Evolutionary conservation across 35 echinoderm and acorn worm genomes (phyloP), one percentile per base, ranked within the genome.

Genomic region (Patiria miniata): DNA sequence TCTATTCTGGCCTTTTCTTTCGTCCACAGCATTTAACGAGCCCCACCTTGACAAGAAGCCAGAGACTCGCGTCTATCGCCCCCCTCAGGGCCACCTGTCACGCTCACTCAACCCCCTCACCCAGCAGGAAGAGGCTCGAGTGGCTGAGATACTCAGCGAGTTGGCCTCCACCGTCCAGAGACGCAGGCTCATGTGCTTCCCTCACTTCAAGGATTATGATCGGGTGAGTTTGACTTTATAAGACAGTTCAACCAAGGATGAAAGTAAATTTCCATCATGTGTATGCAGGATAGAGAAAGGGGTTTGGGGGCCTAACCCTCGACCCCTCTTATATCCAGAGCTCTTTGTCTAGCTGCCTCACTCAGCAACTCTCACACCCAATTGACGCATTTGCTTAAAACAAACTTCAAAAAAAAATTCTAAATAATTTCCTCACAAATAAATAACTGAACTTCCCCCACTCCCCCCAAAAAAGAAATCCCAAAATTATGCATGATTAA

Each of bases 41-140:
- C 95, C 95, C 8, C 80, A 97, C 37, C 85, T 97, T 50, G 95
- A 97, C 61, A 97, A 94, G 89, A 97, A 97, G 8, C 95, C 95
- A 40, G 60, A 86, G 39, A 82, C 87, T 29, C 88, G 93, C 12
- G 91, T 97, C 51, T 85, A 91, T 36, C 83, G 95, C 8, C 95
- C 95, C 5, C 95, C 92, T 28, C 92, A 81, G 10, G 95, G 95
- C 8, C 89, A 89, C 14, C 82, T 97, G 40, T 90, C 91, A n/a
- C 36, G 92, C 14, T 79, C 91, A 38, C 82, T 97, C 14, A 94
- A 93, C 65, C 65, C 78, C 19, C 65, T 97, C 54, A 83, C 4
- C 21, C 34, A 83, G 10, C 23, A 12, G 55, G 85, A 94, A 30
- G 79, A 91, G 42, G 86, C 59, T n/a, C 69, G 92, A 40, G 77